phyloP scores from a whole-genome alignment of 2,797 vertebrate genomes.

The Trachops cirrhosus region DNA sequence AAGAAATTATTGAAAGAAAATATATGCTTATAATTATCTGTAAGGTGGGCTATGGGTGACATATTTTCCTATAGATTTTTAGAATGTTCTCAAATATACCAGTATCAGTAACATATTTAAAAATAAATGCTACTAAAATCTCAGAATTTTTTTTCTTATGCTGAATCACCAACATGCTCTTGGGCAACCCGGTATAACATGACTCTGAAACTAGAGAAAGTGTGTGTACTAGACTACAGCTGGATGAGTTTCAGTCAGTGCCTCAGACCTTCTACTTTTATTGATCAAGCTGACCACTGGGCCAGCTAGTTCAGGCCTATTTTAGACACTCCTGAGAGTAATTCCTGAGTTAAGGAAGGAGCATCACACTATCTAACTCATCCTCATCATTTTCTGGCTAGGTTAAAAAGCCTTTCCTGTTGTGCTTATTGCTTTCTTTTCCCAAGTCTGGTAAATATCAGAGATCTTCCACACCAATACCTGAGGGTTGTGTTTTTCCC shows the following conservation, averaged over 20 bases:
- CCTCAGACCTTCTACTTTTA: neutral
- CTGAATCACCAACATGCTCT: neutral
- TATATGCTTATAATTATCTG: neutral
- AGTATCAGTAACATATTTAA: neutral
- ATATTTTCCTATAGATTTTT: neutral
- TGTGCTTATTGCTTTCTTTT: neutral
- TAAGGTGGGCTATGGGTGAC: neutral
- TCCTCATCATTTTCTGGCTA: neutral
- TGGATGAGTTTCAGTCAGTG: neutral
- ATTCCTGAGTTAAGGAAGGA: accelerated
- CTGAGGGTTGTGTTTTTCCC: neutral
- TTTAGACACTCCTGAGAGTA: neutral
- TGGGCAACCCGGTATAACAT: neutral
- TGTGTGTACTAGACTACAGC: neutral
- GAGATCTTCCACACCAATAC: neutral
- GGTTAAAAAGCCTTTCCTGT: neutral
- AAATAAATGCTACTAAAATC: neutral
- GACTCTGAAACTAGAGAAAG: neutral
- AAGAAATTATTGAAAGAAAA: neutral
- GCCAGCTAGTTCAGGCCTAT: neutral
- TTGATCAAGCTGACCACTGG: neutral
- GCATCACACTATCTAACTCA: neutral
- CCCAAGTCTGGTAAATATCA: neutral
- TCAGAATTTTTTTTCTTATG: neutral
- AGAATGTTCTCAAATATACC: neutral